A percentile compares a stretch with the other conserved stretches of the same genome.
Evolutionary conservation across 2,797 vertebrate species (phyloP).

Genomic region (Sitta carolinensis): DNA sequence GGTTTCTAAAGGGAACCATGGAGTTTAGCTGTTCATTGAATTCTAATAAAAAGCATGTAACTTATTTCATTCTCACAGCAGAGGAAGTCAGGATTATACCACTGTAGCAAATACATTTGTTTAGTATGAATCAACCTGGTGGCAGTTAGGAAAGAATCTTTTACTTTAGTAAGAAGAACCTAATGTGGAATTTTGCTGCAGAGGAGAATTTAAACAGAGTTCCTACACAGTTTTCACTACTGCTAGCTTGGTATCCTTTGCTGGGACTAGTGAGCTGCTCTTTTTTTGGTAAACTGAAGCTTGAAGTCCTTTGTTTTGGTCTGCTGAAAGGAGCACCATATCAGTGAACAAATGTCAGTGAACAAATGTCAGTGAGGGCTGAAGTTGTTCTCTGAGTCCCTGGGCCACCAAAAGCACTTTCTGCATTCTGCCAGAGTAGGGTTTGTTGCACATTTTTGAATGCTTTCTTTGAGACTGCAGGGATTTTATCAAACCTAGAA

Average conservation of each 20-base stretch:
- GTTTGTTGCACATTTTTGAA: neutral
- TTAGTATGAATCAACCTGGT: neutral
- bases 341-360: neutral
- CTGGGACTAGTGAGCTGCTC: neutral
- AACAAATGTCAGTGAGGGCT: neutral
- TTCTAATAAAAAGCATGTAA: neutral
- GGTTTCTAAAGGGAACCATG: neutral
- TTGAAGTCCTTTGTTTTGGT: neutral
- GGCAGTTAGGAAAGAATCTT: neutral
- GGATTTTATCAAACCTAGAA: slow-evolving; percentile 27
- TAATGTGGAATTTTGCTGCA: neutral
- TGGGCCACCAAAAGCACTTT: neutral
- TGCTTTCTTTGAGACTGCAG: neutral
- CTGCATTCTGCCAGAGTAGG: rapidly evolving
- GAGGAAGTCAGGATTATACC: neutral
- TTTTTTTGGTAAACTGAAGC: neutral
- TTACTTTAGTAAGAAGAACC: neutral
- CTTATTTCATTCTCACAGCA: neutral
- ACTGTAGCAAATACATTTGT: neutral
- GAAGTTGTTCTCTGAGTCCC: neutral
- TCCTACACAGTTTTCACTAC: neutral
- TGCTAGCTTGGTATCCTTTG: neutral
- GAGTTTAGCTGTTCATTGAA: neutral
- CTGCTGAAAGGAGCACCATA: neutral
- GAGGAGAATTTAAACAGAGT: neutral